Conservation (phyloP, 2,888 invertebrate species). For the Tipula unca region DNA sequence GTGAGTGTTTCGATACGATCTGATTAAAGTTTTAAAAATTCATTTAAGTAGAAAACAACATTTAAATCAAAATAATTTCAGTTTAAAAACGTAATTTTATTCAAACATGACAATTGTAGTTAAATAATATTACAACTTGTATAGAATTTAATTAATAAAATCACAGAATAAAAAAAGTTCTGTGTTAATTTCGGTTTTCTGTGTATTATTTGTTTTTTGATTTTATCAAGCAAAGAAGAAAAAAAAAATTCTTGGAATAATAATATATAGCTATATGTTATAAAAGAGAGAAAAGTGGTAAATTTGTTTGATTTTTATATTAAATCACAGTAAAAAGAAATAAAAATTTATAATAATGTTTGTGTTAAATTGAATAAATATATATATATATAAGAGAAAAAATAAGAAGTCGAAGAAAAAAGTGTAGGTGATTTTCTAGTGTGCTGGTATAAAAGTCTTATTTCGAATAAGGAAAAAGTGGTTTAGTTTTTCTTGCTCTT, state of each 20-base stretch:
- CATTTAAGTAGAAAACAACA: not conserved
- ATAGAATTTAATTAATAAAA: not conserved
- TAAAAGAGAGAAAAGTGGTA: not conserved
- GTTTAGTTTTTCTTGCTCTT: not conserved
- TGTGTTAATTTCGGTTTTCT: not conserved
- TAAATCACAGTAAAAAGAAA: not conserved
- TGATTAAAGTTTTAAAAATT: not conserved
- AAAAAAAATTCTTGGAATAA: not conserved
- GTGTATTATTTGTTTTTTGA: not conserved
- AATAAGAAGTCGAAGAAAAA: not conserved
- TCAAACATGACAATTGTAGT: not conserved
- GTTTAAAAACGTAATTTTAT: not conserved
- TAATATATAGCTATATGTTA: not conserved
- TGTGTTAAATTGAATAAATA: not conserved
- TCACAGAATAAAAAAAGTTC: not conserved
- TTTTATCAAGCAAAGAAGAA: not conserved
- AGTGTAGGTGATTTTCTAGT: not conserved
- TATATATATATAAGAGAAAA: not conserved
- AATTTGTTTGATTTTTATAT: not conserved
- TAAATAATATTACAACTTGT: not conserved
- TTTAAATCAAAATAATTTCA: not conserved
- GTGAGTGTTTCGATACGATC: not conserved
- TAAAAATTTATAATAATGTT: not conserved
- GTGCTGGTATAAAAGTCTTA: not conserved
- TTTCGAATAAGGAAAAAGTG: not conserved